A percentile compares a stretch with the other conserved stretches of the same genome.
These are phyloP conservation scores for Lasioglossum morio DNA, from an alignment of 2,888 invertebrate genomes.

Conservation along the genomic window DNA sequence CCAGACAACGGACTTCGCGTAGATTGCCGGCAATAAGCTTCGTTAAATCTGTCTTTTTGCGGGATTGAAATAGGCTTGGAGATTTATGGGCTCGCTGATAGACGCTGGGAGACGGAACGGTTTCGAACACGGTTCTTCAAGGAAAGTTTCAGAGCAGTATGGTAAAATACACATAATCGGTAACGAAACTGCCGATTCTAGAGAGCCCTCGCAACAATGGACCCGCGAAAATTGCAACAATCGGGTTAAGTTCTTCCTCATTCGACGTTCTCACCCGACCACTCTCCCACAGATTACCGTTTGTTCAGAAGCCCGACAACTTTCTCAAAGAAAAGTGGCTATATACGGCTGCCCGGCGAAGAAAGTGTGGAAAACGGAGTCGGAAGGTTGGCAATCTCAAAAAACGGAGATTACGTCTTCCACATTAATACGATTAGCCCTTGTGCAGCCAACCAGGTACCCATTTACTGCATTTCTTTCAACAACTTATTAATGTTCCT, in stretches of 20 bases:
- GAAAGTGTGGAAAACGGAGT: slow-evolving; percentile 15
- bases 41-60: slow-evolving; percentile 17
- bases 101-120: not conserved
- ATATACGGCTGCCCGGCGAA: not conserved
- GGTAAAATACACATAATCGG: slow-evolving; percentile 3
- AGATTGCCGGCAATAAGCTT: slow-evolving; percentile 29
- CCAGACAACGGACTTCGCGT: slow-evolving; percentile 13
- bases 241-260: not conserved
- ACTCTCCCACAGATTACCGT: slow-evolving; percentile 20
- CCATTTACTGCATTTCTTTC: too few species aligned
- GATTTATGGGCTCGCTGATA: slow-evolving; percentile 8
- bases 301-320: slow-evolving; percentile 10
- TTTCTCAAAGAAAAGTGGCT: slow-evolving; percentile 12
- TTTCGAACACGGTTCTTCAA: not conserved
- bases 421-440: not conserved
- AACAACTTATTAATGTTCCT: too few species aligned
- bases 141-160: not conserved
- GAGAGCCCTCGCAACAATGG: not conserved
- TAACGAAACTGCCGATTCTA: not conserved
- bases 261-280: not conserved
- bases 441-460: too few species aligned
- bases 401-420: not conserved
- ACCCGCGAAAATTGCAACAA: slow-evolving; percentile 18
- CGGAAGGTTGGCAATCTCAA: not conserved
- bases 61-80: not conserved